Percentiles rank a stretch among this genome's conserved stretches.
phyloP scores from a whole-genome alignment of 1,140 invertebrate genomes.

The Pogonomyrmex californicus region DNA sequence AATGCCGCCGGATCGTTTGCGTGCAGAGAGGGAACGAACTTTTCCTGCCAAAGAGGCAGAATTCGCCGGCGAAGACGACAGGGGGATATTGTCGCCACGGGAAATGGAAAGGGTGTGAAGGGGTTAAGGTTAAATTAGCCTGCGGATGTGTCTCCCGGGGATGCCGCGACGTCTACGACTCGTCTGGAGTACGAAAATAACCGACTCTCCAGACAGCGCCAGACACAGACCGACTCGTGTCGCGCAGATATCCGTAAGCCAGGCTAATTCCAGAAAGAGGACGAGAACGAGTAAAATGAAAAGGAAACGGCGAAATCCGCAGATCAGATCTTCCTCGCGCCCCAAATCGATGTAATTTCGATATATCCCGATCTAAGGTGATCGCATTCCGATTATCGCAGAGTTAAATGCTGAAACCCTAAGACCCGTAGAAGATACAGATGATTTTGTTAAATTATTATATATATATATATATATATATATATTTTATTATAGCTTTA shows the following conservation, averaged over 20 bases:
- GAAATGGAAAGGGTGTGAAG: conserved; percentile 60
- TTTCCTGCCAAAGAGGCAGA: background rate
- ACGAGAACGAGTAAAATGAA: conserved; percentile 42
- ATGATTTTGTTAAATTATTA: background rate
- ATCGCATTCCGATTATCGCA: background rate
- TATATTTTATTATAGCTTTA: too few relatives aligned
- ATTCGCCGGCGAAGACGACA: conserved; percentile 9
- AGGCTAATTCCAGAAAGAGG: conserved; percentile 56
- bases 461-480: background rate
- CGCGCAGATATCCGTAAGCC: conserved; percentile 13
- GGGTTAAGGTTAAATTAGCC: conserved; percentile 60
- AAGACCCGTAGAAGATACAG: background rate
- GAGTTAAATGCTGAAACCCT: background rate
- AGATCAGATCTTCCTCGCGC: conserved; percentile 3
- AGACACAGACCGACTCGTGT: conserved; percentile 38
- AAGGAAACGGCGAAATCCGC: conserved; percentile 29
- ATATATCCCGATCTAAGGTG: background rate
- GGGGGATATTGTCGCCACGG: conserved; percentile 30
- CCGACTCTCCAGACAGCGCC: conserved; percentile 64
- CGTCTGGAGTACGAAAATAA: conserved; percentile 76
- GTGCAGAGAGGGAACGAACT: background rate
- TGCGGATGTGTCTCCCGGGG: conserved; percentile 46
- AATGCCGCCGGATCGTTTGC: conserved; percentile 32
- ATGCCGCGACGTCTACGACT: conserved; percentile 69
- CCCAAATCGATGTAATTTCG: conserved; percentile 7